Conservation (phyloP, 2,888 invertebrate genomes). For the Caenorhabditis zanzibari region DNA sequence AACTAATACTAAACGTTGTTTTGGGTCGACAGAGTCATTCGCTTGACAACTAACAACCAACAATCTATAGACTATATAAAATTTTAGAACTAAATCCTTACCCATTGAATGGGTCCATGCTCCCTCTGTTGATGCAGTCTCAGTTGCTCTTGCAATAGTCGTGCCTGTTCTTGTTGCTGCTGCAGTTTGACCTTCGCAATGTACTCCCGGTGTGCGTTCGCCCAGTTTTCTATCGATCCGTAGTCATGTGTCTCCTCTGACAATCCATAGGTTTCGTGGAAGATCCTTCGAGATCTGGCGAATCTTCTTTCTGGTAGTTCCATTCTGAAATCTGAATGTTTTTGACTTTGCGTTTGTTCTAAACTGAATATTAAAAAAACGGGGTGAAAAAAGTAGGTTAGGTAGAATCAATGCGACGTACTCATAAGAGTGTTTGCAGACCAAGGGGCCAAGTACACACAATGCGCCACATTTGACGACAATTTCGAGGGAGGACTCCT, state of each 20-base stretch:
- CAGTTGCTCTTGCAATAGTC: not conserved
- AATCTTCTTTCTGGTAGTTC: not conserved
- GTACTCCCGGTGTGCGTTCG: conserved; percentile 44
- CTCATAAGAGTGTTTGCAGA: not conserved
- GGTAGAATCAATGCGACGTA: not conserved
- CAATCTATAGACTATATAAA: no score
- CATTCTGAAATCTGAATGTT: not conserved
- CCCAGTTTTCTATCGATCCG: conserved; percentile 38
- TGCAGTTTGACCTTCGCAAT: not conserved
- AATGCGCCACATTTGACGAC: conserved; percentile 52
- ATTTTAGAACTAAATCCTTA: not conserved
- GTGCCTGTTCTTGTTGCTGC: not conserved
- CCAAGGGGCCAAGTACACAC: conserved; percentile 6
- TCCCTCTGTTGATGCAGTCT: not conserved
- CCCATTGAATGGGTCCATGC: conserved; percentile 18
- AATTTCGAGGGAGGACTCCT: no score
- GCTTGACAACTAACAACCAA: no score
- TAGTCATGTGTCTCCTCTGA: conserved; percentile 16
- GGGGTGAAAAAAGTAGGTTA: not conserved
- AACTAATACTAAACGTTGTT: no score
- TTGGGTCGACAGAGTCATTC: no score
- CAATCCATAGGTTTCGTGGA: conserved; percentile 19
- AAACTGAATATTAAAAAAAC: not conserved
- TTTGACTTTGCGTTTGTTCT: not conserved
- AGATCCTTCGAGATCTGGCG: conserved; percentile 15